Evolutionary conservation across 2,113 vertebrate species (phyloP).

Genomic region (Bagarius yarrelli): DNA sequence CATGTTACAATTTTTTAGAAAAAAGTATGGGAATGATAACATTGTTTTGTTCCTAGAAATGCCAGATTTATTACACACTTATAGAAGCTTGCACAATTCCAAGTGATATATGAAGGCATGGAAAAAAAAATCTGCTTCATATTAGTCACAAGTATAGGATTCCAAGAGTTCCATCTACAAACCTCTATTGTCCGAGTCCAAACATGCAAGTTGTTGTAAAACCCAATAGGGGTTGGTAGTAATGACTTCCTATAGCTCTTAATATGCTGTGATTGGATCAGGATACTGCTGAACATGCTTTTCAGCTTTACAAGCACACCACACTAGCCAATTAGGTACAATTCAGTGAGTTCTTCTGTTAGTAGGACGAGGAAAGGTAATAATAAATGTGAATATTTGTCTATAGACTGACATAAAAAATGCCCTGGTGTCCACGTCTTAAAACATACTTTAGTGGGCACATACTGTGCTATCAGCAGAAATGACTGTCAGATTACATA

Average conservation of each 20-base stretch:
- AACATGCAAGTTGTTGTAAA: not conserved
- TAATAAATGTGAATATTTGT: not conserved
- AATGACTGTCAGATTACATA: conserved; percentile 14
- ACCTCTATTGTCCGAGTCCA: not conserved
- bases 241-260: conserved; percentile 6
- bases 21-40: not conserved
- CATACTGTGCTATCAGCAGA: conserved; percentile 6
- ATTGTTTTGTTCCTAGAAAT: conserved; percentile 1
- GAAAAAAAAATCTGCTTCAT: conserved; percentile 8
- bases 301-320: conserved; percentile 7
- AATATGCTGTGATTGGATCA: not conserved
- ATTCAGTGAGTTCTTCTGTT: not conserved
- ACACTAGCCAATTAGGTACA: not conserved
- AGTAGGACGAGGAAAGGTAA: not conserved
- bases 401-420: not conserved
- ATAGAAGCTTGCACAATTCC: not conserved
- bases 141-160: conserved; percentile 6
- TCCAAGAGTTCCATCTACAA: not conserved
- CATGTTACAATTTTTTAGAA: not conserved
- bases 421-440: conserved; percentile 11
- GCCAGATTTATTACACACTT: conserved; percentile 8
- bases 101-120: conserved; percentile 5
- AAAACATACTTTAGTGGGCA: conserved; percentile 11
- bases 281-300: not conserved
- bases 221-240: not conserved